phyloP scores from a whole-genome alignment of 2,113 vertebrate genomes.

The Cyprinodon variegatus region DNA sequence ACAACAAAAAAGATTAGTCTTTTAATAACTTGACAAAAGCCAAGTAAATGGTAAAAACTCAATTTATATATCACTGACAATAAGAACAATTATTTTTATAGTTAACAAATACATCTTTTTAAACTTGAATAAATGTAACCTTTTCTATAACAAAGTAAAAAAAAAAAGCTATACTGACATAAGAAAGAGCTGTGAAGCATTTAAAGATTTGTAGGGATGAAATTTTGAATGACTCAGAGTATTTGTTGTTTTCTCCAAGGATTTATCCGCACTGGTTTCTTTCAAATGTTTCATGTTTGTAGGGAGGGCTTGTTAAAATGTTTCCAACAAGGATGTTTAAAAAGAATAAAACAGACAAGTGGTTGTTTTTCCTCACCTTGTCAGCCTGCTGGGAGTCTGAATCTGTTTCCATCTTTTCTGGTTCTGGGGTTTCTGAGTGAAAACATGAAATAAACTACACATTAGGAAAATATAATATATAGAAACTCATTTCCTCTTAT shows the following conservation, averaged over 20 bases:
- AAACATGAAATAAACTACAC: slow-evolving; percentile 2
- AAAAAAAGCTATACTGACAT: too few relatives aligned
- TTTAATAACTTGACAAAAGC: too few relatives aligned
- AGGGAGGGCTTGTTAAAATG: background rate
- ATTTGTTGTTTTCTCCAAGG: background rate
- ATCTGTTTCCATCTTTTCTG: slow-evolving; percentile 93
- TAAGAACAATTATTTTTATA: too few relatives aligned
- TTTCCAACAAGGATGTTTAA: background rate
- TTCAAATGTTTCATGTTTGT: background rate
- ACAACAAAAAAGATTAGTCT: background rate
- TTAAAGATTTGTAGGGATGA: too few relatives aligned
- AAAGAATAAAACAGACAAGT: background rate
- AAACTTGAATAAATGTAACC: too few relatives aligned
- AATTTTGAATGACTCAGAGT: too few relatives aligned
- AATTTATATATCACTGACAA: background rate
- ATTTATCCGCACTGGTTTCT: background rate
- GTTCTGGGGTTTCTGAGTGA: slow-evolving; percentile 82
- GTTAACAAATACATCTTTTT: too few relatives aligned
- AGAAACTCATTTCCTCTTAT: background rate
- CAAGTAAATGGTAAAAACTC: too few relatives aligned
- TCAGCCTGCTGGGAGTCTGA: slow-evolving; percentile 87
- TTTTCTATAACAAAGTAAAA: background rate
- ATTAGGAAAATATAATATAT: background rate
- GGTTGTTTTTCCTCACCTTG: slow-evolving; percentile 80
- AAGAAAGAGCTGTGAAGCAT: too few relatives aligned